A percentile compares a stretch with the other conserved stretches of the same genome.
phyloP scores from a whole-genome alignment of 2,888 invertebrate genomes.

The Muscina levida region DNA sequence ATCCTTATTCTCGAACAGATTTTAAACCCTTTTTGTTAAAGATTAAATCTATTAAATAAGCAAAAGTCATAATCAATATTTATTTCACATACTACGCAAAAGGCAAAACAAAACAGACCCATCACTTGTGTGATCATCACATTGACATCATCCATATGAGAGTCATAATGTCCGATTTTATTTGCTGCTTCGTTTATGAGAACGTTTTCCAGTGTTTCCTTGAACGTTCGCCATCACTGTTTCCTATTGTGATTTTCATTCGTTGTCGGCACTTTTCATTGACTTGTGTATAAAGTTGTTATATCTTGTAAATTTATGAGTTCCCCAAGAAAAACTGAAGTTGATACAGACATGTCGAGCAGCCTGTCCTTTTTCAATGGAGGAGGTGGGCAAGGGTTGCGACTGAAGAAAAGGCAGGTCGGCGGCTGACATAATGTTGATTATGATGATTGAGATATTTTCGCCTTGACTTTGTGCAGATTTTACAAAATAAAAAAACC shows the following conservation, averaged over 20 bases:
- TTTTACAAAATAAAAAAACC: too few species aligned
- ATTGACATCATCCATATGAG: conserved; percentile 35
- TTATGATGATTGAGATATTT: too few species aligned
- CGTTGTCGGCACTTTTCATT: conserved; percentile 9
- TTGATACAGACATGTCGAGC: background rate
- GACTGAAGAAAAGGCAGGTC: too few species aligned
- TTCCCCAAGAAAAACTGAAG: background rate
- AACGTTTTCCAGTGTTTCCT: conserved; percentile 27
- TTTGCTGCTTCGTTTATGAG: conserved; percentile 22
- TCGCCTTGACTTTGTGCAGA: too few species aligned
- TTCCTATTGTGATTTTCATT: conserved; percentile 13
- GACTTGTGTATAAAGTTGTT: conserved; percentile 6
- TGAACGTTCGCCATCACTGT: conserved; percentile 10
- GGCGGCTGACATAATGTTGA: too few species aligned
- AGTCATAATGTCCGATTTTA: conserved; percentile 18
- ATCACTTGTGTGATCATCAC: conserved; percentile 18
- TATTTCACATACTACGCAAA: too few species aligned
- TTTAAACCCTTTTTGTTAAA: background rate
- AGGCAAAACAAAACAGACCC: background rate
- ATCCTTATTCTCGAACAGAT: too few species aligned
- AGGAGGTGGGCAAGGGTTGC: background rate
- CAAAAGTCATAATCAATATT: conserved; percentile 25
- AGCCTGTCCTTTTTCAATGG: background rate
- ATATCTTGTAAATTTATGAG: background rate
- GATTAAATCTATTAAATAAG: conserved; percentile 18